These are phyloP conservation scores for Solen grandis DNA, from an alignment of 1,140 invertebrate species.

Conservation along the genomic window DNA sequence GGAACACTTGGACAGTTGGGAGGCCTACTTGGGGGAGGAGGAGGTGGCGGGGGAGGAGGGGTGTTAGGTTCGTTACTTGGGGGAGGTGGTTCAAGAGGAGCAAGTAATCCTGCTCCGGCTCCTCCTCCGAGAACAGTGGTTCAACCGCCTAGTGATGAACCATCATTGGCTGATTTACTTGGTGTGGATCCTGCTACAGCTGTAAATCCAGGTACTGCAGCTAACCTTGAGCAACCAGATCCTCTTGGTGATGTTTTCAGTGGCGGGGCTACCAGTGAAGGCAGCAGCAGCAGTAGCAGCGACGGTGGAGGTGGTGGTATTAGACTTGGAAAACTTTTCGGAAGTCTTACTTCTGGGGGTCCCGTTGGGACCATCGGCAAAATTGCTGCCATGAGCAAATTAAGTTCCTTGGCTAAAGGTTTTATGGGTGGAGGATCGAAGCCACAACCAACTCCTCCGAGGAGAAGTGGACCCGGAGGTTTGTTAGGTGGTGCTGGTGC, in stretches of 20 bases:
- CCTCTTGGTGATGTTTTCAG: conserved; percentile 1
- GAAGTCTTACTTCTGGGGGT: no score
- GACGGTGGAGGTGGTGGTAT: no score
- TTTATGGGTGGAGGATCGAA: no score
- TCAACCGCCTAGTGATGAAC: not conserved
- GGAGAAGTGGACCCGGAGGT: no score
- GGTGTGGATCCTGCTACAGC: conserved; percentile 39
- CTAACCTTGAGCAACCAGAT: conserved; percentile 1
- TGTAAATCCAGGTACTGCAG: not conserved
- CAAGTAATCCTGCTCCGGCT: not conserved
- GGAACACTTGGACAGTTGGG: conserved; percentile 1
- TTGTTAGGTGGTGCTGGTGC: not conserved
- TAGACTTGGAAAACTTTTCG: no score
- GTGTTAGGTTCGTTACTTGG: not conserved
- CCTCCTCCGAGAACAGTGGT: conserved; percentile 16
- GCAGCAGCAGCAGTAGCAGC: no score
- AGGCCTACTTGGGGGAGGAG: conserved; percentile 19
- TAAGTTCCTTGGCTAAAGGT: no score
- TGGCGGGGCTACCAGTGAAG: no score
- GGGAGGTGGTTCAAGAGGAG: not conserved
- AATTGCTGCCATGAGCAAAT: no score
- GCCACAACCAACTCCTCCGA: no score
- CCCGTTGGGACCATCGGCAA: no score
- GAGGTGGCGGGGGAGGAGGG: conserved; percentile 7
- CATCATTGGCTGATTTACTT: conserved; percentile 43